These are phyloP conservation scores for Zapus hudsonius DNA, from an alignment of 2,113 vertebrate genomes.

Conservation along the genomic window DNA sequence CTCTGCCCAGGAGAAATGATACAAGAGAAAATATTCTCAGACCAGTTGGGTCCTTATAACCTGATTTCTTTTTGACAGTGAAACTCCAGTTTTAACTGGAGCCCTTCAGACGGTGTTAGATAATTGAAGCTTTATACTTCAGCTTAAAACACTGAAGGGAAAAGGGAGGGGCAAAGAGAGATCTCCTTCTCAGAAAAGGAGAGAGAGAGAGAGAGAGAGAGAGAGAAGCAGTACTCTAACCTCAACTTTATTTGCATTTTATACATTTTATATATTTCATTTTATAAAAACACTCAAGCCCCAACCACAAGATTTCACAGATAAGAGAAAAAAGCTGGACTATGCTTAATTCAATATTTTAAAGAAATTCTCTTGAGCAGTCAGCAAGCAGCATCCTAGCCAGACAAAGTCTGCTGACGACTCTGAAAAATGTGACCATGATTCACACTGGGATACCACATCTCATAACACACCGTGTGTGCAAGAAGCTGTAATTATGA, in stretches of 20 bases:
- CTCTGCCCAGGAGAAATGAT: not conserved
- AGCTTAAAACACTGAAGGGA: slow-evolving; percentile 67
- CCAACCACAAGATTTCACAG: slow-evolving; percentile 89
- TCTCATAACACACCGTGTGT: slow-evolving; percentile 86
- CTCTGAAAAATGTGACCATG: slow-evolving; percentile 89
- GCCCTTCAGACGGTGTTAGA: slow-evolving; percentile 73
- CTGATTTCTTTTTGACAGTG: slow-evolving; percentile 33
- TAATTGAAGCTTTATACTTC: slow-evolving; percentile 78
- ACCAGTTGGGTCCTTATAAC: not conserved
- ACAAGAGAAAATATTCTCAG: slow-evolving; percentile 45
- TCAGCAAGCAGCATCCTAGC: slow-evolving; percentile 83
- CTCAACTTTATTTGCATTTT: slow-evolving; percentile 85
- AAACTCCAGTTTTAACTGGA: slow-evolving; percentile 73
- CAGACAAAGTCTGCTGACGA: slow-evolving; percentile 88
- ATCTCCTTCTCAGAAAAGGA: slow-evolving; percentile 79
- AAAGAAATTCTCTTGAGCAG: slow-evolving; percentile 86
- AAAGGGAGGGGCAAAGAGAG: slow-evolving; percentile 73
- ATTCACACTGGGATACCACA: slow-evolving; percentile 89
- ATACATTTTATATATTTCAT: slow-evolving; percentile 87
- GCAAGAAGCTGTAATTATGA: slow-evolving; percentile 87
- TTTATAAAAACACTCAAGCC: slow-evolving; percentile 87
- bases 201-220: not conserved
- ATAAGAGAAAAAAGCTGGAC: slow-evolving; percentile 88
- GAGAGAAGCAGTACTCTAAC: slow-evolving; percentile 68
- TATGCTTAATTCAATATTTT: slow-evolving; percentile 90